These are phyloP conservation scores for Osmerus mordax DNA, from an alignment of 2,113 vertebrate genomes.

Conservation along the genomic window DNA sequence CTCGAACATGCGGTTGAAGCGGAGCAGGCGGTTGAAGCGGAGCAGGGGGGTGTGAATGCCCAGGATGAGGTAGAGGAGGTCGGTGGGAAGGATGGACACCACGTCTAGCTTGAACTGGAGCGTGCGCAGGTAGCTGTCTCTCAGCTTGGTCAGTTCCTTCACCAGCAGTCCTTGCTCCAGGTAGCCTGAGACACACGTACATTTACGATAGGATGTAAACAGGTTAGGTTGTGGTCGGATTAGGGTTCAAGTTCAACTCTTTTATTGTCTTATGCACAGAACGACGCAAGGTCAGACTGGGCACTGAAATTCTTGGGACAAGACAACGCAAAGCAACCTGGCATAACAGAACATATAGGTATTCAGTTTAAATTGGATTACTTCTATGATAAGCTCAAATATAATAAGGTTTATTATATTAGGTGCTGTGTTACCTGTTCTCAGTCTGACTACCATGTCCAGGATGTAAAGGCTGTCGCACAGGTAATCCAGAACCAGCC, in stretches of 20 bases:
- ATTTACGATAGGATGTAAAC: too few species aligned
- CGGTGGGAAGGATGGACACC: slow-evolving; percentile 86
- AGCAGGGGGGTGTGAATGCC: slow-evolving; percentile 83
- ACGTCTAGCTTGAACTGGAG: slow-evolving; percentile 88
- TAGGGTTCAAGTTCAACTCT: too few species aligned
- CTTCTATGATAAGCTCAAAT: not conserved
- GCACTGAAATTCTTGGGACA: too few species aligned
- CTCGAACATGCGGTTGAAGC: slow-evolving; percentile 90
- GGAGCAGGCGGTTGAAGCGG: slow-evolving; percentile 91
- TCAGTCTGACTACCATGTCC: slow-evolving; percentile 82
- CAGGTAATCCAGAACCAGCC: slow-evolving; percentile 88
- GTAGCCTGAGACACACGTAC: slow-evolving; percentile 75
- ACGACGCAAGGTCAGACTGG: too few species aligned
- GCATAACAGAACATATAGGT: too few species aligned
- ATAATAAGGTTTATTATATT: not conserved
- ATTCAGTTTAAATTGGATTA: too few species aligned
- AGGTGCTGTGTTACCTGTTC: slow-evolving; percentile 77
- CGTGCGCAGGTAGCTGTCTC: slow-evolving; percentile 77
- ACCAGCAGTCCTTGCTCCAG: slow-evolving; percentile 93
- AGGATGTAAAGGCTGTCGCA: slow-evolving; percentile 84
- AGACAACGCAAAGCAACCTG: too few species aligned
- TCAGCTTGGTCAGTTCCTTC: slow-evolving; percentile 79
- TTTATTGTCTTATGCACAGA: too few species aligned
- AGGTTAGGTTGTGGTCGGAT: too few species aligned
- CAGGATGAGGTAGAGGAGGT: slow-evolving; percentile 79